Percentiles rank a stretch among this genome's conserved stretches.
Evolutionary conservation across 2,797 vertebrate genomes (phyloP).

Genomic region (Otolemur crassicaudatus): DNA sequence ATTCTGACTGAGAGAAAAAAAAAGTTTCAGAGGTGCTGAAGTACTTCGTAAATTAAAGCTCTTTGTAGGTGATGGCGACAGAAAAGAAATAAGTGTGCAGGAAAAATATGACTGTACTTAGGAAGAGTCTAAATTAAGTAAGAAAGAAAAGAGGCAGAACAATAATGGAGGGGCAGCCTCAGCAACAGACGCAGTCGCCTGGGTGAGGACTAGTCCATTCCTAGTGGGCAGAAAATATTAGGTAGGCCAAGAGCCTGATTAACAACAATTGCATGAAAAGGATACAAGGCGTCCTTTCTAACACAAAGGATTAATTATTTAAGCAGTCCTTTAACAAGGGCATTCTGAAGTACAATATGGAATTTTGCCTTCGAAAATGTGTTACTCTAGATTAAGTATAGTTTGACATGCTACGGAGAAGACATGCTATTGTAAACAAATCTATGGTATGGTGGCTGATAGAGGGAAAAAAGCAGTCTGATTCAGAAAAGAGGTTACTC

Average conservation of each 20-base stretch:
- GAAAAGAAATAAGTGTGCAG: neutral
- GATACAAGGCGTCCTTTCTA: constrained; percentile 23
- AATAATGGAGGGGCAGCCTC: neutral
- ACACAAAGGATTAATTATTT: neutral
- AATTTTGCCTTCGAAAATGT: constrained; percentile 39
- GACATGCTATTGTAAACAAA: constrained; percentile 57
- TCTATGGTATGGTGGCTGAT: constrained; percentile 19
- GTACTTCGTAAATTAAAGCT: neutral
- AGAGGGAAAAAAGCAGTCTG: constrained; percentile 58
- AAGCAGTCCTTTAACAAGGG: constrained; percentile 3
- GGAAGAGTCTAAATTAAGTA: neutral
- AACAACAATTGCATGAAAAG: neutral
- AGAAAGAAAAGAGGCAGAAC: neutral
- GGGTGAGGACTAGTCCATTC: neutral
- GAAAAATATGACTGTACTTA: neutral
- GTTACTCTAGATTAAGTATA: constrained; percentile 32
- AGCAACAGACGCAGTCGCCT: neutral
- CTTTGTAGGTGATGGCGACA: neutral
- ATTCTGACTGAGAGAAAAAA: neutral
- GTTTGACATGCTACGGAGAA: constrained; percentile 35
- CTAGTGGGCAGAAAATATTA: neutral
- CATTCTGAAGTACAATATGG: neutral
- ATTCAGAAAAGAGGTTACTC: constrained; percentile 47
- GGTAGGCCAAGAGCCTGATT: neutral
- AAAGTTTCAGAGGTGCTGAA: neutral